Conservation (phyloP, 2,888 invertebrate genomes). For the Dorcus parallelipipedus region DNA sequence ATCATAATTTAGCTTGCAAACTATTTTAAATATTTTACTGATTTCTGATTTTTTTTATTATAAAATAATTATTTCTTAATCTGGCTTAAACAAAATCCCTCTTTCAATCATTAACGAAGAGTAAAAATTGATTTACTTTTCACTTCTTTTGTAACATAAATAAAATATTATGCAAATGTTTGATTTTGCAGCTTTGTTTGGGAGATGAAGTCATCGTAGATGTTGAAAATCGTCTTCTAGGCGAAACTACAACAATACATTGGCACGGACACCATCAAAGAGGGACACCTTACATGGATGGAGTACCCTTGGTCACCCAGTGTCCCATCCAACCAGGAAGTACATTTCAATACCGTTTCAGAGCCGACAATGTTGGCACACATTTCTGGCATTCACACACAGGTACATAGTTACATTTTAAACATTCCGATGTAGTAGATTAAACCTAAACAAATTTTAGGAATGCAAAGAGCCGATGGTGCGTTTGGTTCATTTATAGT, state of each 20-base stretch:
- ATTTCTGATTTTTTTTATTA: no score
- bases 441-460: conserved; percentile 37
- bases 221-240: conserved; percentile 73
- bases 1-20: no score
- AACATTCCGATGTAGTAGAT: neutral
- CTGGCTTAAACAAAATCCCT: no score
- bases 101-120: no score
- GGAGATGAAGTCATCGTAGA: conserved; percentile 83
- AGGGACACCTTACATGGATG: conserved; percentile 82
- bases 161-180: neutral
- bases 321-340: conserved; percentile 76
- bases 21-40: no score
- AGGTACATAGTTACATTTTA: conserved; percentile 40
- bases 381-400: conserved; percentile 84
- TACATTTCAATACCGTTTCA: conserved; percentile 73
- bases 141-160: no score
- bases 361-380: conserved; percentile 71
- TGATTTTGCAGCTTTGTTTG: conserved; percentile 69
- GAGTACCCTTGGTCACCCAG: conserved; percentile 81
- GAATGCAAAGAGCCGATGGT: conserved; percentile 85
- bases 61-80: no score
- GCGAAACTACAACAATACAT: conserved; percentile 82
- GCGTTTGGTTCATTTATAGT: conserved; percentile 77
- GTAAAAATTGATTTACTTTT: no score
- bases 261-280: conserved; percentile 89